Evolutionary conservation across 1,140 invertebrate genomes (phyloP).

Genomic region (Wiebesia pumilae): DNA sequence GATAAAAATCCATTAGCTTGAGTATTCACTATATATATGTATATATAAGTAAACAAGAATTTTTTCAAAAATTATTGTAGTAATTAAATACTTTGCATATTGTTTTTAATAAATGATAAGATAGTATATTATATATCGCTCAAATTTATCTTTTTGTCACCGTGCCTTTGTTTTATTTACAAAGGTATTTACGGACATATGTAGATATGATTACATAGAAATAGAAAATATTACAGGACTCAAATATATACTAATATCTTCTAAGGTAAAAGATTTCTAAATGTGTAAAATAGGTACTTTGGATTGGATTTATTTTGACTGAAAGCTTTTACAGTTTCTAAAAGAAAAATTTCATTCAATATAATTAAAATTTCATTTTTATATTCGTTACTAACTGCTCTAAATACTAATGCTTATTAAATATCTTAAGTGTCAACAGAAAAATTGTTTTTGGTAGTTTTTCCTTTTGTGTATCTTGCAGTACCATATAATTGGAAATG

Average conservation of each 20-base stretch:
- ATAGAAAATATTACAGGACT: background rate
- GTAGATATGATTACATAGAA: background rate
- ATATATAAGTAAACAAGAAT: no score
- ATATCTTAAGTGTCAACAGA: background rate
- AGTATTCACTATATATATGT: no score
- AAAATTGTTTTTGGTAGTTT: background rate
- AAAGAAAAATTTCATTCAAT: constrained; percentile 9
- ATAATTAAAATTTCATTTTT: constrained; percentile 19
- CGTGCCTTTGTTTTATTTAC: background rate
- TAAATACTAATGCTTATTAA: background rate
- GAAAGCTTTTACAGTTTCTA: constrained; percentile 28
- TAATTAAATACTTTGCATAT: no score
- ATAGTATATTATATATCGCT: no score
- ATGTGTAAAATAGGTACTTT: background rate
- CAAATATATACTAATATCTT: background rate
- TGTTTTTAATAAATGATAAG: no score
- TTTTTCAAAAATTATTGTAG: no score
- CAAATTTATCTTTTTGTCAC: no score
- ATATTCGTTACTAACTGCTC: constrained; percentile 21
- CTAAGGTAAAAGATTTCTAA: no score
- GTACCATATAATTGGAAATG: background rate
- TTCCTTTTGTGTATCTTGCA: background rate
- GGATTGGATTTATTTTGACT: constrained; percentile 18
- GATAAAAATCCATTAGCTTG: no score
- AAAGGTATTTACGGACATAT: background rate